Base-by-base conservation (phyloP, 1,140 invertebrate species). In the Cephus cinctus region DNA sequence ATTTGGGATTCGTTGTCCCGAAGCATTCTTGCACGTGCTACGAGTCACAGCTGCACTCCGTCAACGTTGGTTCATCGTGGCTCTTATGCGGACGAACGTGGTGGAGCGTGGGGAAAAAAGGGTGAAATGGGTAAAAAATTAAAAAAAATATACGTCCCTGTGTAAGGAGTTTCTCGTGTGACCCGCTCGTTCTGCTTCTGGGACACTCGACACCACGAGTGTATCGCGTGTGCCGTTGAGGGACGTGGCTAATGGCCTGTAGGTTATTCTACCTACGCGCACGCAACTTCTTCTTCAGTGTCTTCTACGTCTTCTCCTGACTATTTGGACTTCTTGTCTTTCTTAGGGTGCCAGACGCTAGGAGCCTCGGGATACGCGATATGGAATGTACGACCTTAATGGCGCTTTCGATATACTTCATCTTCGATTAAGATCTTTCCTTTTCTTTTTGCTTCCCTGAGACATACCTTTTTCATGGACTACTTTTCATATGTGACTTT, bases 181-280 rank as follows among this genome's bases (percentile, higher is more conserved):
- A 68, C 71, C 53, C 63, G 66, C 63, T 66, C 59, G 45, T 50
- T 57, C 54, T 60, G 52, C 45, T 54, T 57, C 47, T 52, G 53
- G 55, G 71, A 71, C 57, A 71, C 59, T 61, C 60, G 71, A 73
- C 67, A 73, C 62, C 65, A 43, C 54, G 59, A 69, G 64, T 59
- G 61, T 69, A 68, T 74, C 69, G 69, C 69, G 67, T 70, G 67
- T 63, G 59, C 61, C 60, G 51, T 51, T 35, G 53, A 54, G 56
- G 58, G 61, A 61, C 58, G 60, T 56, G 50, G 60, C 63, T 75
- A 75, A 75, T 75, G 70, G 69, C 54, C 62, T 58, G 60, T 73
- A 65, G 69, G 63, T 71, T 66, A 69, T 56, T 50, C 50, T 54
- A 34, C 50, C 46, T 57, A 12, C n/a, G n/a, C 58, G 57, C 64